Base-by-base conservation (phyloP, 1,140 invertebrate genomes). In the Drosophila seguyi region DNA sequence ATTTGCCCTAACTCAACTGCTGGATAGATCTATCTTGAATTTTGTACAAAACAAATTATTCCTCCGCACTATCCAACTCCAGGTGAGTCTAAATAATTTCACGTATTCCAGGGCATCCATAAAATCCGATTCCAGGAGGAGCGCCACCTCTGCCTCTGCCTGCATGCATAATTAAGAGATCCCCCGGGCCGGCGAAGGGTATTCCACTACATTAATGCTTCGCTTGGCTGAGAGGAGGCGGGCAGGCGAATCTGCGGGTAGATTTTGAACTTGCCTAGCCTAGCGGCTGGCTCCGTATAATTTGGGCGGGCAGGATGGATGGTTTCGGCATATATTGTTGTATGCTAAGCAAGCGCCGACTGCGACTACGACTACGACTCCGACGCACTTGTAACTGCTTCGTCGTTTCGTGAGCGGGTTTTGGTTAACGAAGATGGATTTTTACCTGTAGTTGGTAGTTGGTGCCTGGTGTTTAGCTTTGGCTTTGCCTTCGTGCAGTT, bases 371-470 rank as follows among this genome's bases (percentile, higher is more conserved):
- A 84, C 45, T 27, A 3, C 59, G 75, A 80, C 48, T 50, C 27
- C 60, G 79, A 84, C 84, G 83, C 83, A 90, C 84, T 87, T 86
- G 65, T 58, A 56, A 52, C 56, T 56, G 62, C 58, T 73, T 81
- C 81, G 65, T 58, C 69, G 66, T 78, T 78, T 57, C 69, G 69
- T 59, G 76, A 81, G 80, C 80, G 61, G 63, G 67, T 65, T 78
- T 88, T 71, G 80, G 80, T 78, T 88, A 88, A 88, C 84, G 76
- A 88, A 88, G 85, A 90, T 81, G 84, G 76, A 87, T 85, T 88
- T 84, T 76, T 74, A 53, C 53, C 52, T 62, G 34, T 42, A 55
- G 60, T 72, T 53, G 16, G 53, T 39, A 47, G 45, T 47, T 47
- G 13, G 22, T 31, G 58, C 45, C 22, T 72, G 42, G 41, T 67